Conservation (phyloP, 2,113 vertebrate species). For the Eretmochelys imbricata region DNA sequence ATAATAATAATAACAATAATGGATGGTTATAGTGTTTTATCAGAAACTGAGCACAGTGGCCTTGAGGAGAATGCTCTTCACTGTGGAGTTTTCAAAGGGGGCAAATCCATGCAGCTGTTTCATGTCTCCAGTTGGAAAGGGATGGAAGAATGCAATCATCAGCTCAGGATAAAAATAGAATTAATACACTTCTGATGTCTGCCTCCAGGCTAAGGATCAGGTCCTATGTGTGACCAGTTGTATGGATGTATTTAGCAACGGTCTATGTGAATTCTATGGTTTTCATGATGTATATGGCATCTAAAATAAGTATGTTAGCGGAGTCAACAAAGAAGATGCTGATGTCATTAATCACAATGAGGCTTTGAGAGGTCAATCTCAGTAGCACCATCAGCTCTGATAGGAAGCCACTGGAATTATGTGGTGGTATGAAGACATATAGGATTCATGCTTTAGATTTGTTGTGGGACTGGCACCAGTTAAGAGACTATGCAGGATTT, state of each 20-base stretch:
- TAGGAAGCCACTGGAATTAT: not conserved
- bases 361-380: not conserved
- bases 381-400: not conserved
- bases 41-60: not conserved
- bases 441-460: not conserved
- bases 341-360: not conserved
- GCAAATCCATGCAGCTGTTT: not conserved
- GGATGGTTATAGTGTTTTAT: not conserved
- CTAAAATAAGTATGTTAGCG: not conserved
- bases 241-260: not conserved
- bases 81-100: not conserved
- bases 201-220: not conserved
- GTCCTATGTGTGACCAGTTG: not conserved
- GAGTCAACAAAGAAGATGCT: not conserved
- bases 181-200: not conserved
- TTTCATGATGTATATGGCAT: not conserved
- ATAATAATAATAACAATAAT: not conserved
- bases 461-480: not conserved
- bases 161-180: rapidly evolving
- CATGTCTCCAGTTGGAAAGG: not conserved
- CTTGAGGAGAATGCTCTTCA: not conserved
- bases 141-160: not conserved
- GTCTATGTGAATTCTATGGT: not conserved
- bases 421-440: not conserved
- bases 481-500: not conserved